Conservation (phyloP, 2,113 vertebrate species). For the Austrofundulus limnaeus region DNA sequence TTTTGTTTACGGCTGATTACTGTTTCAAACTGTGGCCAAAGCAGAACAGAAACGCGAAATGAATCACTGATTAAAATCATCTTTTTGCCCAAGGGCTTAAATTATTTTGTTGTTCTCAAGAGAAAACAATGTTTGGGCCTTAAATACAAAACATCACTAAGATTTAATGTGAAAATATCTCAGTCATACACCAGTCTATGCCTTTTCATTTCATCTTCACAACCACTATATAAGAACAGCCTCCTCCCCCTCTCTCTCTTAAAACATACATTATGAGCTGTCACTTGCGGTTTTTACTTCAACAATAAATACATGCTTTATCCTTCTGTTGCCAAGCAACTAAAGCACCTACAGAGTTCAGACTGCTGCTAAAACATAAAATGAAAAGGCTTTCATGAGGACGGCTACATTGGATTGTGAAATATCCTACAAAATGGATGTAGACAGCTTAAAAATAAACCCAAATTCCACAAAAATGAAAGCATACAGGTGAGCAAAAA, state of each 20-base stretch:
- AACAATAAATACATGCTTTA: constrained; percentile 58
- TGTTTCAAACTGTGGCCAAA: background rate
- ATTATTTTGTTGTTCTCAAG: constrained; percentile 12
- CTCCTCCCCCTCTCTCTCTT: constrained; percentile 40
- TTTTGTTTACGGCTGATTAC: background rate
- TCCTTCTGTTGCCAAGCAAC: constrained; percentile 76
- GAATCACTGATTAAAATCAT: constrained; percentile 1
- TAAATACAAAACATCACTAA: constrained; percentile 8
- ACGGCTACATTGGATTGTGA: constrained; percentile 16
- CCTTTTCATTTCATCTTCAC: constrained; percentile 38
- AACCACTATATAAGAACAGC: constrained; percentile 26
- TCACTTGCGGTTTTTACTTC: constrained; percentile 58
- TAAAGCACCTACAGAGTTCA: constrained; percentile 67
- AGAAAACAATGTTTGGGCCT: background rate
- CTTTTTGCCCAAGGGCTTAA: constrained; percentile 7
- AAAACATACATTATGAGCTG: constrained; percentile 56
- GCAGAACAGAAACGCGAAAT: constrained; percentile 14
- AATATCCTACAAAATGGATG: constrained; percentile 8
- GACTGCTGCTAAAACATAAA: constrained; percentile 49
- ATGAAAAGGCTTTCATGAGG: constrained; percentile 43
- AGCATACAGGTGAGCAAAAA: constrained; percentile 1
- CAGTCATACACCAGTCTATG: constrained; percentile 19
- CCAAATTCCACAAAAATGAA: background rate
- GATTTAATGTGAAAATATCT: constrained; percentile 27
- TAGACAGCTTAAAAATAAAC: background rate